phyloP scores from a whole-genome alignment of 2,888 invertebrate species.

The Gymnocheta viridis region DNA sequence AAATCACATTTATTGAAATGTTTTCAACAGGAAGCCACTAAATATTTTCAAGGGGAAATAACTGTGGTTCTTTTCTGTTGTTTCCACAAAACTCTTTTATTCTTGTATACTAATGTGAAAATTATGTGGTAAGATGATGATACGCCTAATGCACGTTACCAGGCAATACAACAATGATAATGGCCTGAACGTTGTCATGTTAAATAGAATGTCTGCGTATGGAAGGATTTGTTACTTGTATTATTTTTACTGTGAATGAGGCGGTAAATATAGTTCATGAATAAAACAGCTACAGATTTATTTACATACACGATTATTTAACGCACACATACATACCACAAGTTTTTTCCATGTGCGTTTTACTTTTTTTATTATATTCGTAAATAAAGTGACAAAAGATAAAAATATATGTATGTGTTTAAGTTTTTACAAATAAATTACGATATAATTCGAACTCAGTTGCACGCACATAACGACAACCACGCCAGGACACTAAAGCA shows the following conservation, averaged over 20 bases:
- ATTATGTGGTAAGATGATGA: background rate
- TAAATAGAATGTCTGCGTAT: background rate
- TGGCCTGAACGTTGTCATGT: background rate
- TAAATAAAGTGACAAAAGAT: no score
- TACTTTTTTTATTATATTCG: no score
- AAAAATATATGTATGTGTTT: background rate
- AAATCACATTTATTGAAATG: background rate
- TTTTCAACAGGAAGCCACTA: background rate
- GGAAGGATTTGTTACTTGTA: background rate
- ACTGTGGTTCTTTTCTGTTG: background rate
- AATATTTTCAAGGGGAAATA: background rate
- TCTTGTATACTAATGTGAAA: background rate
- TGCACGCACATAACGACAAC: no score
- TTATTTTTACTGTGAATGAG: background rate
- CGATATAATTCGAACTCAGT: background rate
- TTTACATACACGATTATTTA: background rate
- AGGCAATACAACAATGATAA: background rate
- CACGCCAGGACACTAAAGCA: no score
- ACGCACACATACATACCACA: background rate
- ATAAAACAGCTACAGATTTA: background rate
- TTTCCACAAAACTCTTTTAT: background rate
- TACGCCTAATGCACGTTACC: background rate
- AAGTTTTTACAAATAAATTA: background rate
- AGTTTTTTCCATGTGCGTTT: background rate
- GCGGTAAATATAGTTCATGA: constrained; percentile 9